Percentiles rank a stretch among this genome's conserved stretches.
Evolutionary conservation across 35 echinoderm and acorn worm species (phyloP).

Genomic region (Diadema setosum): DNA sequence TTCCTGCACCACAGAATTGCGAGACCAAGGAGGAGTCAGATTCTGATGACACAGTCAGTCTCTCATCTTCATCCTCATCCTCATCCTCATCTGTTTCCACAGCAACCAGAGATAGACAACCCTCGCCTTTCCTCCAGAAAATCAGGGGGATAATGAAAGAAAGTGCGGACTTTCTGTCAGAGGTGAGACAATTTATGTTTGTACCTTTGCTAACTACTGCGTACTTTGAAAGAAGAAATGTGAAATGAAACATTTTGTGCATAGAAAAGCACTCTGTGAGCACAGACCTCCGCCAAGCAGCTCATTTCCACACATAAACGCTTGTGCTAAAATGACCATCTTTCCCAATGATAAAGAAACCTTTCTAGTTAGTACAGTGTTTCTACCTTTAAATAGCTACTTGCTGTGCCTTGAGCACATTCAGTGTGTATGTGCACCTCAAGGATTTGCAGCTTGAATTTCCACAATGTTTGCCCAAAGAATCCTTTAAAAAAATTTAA

Average conservation of each 20-base stretch:
- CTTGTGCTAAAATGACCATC: not conserved
- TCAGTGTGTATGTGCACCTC: no score
- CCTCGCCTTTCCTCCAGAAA: not conserved
- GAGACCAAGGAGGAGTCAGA: not conserved
- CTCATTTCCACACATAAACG: not conserved
- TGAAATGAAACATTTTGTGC: no score
- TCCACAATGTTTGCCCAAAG: no score
- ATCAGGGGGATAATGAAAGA: not conserved
- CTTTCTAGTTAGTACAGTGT: not conserved
- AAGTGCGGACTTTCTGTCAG: not conserved
- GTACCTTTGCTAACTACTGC: not conserved
- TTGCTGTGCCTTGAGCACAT: no score
- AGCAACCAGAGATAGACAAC: not conserved
- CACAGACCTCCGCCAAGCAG: no score
- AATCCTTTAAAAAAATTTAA: no score
- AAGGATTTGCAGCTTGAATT: no score
- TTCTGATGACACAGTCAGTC: no score
- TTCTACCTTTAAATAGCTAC: not conserved
- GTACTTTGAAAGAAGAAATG: no score
- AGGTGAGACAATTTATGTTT: not conserved
- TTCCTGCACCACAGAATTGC: not conserved
- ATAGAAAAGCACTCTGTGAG: no score
- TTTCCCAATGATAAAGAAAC: not conserved
- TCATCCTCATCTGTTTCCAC: not conserved
- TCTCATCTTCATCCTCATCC: no score